Evolutionary conservation across 1,140 invertebrate genomes (phyloP).

Genomic region (Andrena cerasifolii): DNA sequence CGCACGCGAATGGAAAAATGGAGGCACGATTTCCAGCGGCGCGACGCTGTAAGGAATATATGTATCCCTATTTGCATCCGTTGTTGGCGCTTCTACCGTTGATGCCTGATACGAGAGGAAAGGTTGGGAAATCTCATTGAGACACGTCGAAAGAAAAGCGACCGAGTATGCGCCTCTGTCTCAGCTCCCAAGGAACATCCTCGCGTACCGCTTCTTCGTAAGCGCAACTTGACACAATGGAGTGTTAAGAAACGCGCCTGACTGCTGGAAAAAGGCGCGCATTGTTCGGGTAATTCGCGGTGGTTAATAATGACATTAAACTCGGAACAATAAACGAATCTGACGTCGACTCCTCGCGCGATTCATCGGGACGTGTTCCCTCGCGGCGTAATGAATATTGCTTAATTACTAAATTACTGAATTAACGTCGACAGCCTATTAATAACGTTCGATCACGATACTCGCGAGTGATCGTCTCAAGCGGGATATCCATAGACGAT

Average conservation of each 20-base stretch:
- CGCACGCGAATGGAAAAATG: not conserved
- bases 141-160: slow-evolving; percentile 18
- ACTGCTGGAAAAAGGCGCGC: slow-evolving; percentile 4
- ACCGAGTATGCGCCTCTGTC: not conserved
- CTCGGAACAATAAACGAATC: slow-evolving; percentile 4
- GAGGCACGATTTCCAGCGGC: slow-evolving; percentile 4
- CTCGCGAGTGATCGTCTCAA: too few species aligned
- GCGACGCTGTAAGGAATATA: too few species aligned
- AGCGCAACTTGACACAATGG: slow-evolving; percentile 23
- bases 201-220: not conserved
- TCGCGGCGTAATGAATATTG: too few species aligned
- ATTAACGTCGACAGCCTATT: too few species aligned
- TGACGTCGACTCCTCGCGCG: not conserved
- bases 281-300: slow-evolving; percentile 22
- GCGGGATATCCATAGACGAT: too few species aligned
- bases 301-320: slow-evolving; percentile 48
- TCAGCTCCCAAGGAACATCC: slow-evolving; percentile 2
- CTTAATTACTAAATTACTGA: too few species aligned
- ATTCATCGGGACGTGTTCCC: too few species aligned
- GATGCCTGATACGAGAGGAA: not conserved
- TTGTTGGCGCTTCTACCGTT: slow-evolving; percentile 3
- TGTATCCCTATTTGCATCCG: slow-evolving; percentile 24
- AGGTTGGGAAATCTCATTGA: slow-evolving; percentile 33
- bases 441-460: too few species aligned
- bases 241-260: slow-evolving; percentile 40